Percentiles rank a stretch among this genome's conserved stretches.
phyloP scores from a whole-genome alignment of 2,113 vertebrate genomes.

The Malurus melanocephalus region DNA sequence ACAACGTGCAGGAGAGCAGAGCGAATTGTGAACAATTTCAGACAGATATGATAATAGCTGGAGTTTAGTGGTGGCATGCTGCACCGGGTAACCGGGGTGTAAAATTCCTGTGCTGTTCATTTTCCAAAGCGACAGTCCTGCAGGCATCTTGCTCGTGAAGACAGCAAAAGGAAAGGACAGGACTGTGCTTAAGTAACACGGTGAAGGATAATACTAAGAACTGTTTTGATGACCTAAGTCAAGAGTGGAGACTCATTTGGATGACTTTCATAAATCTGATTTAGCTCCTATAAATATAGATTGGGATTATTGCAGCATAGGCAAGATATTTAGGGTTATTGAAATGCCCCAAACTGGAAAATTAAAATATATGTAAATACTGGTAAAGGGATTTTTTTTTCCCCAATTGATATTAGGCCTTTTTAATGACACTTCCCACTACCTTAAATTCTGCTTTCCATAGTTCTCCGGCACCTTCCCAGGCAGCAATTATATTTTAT shows the following conservation, averaged over 20 bases:
- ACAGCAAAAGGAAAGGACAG: not conserved
- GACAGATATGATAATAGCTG: not conserved
- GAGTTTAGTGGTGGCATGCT: not conserved
- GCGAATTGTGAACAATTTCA: not conserved
- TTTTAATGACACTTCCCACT: not conserved
- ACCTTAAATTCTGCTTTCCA: not conserved
- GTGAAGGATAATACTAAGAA: not conserved
- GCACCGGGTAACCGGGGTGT: not conserved
- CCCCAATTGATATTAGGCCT: not conserved
- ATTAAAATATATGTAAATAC: not conserved
- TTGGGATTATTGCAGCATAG: not conserved
- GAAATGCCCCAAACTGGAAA: not conserved
- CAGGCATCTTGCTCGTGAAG: not conserved
- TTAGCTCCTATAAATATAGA: not conserved
- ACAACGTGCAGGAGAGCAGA: not conserved
- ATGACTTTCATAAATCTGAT: not conserved
- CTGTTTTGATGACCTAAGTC: not conserved
- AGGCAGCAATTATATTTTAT: not conserved
- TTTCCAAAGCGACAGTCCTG: not conserved
- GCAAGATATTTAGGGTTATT: not conserved
- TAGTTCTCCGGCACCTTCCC: not conserved
- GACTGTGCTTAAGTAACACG: fast-evolving
- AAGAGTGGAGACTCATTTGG: not conserved
- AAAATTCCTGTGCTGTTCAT: not conserved
- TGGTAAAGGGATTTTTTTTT: fast-evolving